Base-by-base conservation (phyloP, 2,888 invertebrate species). In the Ctena decussata region DNA sequence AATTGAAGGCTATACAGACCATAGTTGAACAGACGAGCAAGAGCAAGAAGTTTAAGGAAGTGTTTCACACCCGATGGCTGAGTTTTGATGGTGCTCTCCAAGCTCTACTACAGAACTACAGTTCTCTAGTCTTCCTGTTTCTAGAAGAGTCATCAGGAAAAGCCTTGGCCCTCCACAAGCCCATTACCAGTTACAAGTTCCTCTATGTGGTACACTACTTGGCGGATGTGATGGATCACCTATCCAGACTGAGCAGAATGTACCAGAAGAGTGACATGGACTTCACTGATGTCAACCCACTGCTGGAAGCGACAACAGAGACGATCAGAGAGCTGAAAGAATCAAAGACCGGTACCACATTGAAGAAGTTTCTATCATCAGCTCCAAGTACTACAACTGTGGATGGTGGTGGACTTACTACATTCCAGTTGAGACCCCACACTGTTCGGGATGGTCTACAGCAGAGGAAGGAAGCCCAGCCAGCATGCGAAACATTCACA, bases 371-470 rank as follows among this genome's bases (percentile, higher is more conserved):
- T 69, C 44, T 86, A 1, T 18, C 44, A 8, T 18, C 41, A 53
- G 86, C 73, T 35, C 90, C 86, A 21, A 12, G 18, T 39, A 78
- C 77, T 32, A 85, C 89, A 24, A 21, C 37, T 53, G 39, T 82
- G 37, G 90, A 79, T 65, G 24, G n/a, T 30, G 76, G 46, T 77
- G 81, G 87, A 37, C 69, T 85, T 15, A 41, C 41, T 0, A 87
- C 87, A 12, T 90, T 90, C 77, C 75, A 87, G 72, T 89, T 82
- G 60, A 35, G 75, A 32, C 87, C 85, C 46, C 90, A 89, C 35
- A 85, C 84, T 3, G 81, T 89, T 30, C 84, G 87, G 37, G 90
- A 90, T 72, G 69, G 82, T 77, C 44, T 21, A 11, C 80, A 82
- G 35, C 90, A 90, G 77, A 74, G 90, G 32, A 24, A 44, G 39